Base-by-base conservation (phyloP, 2,888 invertebrate genomes). In the Phania funesta region DNA sequence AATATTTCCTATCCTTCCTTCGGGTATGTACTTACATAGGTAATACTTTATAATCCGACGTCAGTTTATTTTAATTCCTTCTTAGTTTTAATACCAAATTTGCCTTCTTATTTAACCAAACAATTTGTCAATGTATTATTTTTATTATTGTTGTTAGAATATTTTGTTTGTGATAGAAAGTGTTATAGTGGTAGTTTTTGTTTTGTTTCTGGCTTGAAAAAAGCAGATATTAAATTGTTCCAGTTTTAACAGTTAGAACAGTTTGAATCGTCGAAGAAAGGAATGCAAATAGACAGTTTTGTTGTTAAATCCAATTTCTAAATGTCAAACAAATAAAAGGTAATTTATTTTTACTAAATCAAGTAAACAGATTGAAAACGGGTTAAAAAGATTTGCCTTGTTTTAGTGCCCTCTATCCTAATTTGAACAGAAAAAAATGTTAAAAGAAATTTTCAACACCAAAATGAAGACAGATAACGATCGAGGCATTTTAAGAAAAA, bases 101-200 rank as follows among this genome's bases (percentile, higher is more conserved):
- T 20, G 8, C 5, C 29, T 62, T 8, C 16, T 56, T 11, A 20
- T 35, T 56, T 24, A 22, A n/a, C 13, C 29, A 65, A 20, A 35
- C 13, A 11, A 7, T 44, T 46, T 22, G 48, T 29, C 60, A 48
- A 48, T 22, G 29, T 20, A 18, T 48, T 46, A 52, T 44, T 32
- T 13, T 67, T 58, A 22, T 29, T 60, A 6, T 32, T 60, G 44
- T 35, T 20, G 52, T 60, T 24, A 46, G 24, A 62, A 6, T 32
- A 52, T 50, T 68, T 24, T 46, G 46, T 65, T 68, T 62, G 6
- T 11, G 8, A 26, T 41, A 58, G 50, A 52, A 73, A 29, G n/a
- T 58, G 1, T 35, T 44, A 50, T 24, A 18, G 41, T 54, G 11
- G 3, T 11, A 24, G 7, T 9, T 13, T 48, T 48, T 24, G 48